phyloP scores from a whole-genome alignment of 2,113 vertebrate genomes.

The Mormyrus iriodes region DNA sequence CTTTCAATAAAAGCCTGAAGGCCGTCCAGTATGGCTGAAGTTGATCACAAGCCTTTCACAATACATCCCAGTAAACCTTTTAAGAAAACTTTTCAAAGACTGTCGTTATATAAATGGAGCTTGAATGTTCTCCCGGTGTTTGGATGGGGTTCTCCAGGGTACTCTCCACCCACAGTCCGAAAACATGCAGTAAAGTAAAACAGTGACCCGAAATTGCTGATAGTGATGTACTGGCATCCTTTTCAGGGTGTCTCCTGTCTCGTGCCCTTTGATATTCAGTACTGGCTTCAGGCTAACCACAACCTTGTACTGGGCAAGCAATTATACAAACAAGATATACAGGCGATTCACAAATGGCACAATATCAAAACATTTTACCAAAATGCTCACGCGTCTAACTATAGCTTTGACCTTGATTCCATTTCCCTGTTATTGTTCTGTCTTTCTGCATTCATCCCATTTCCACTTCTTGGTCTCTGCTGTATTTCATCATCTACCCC shows the following conservation, averaged over 20 bases:
- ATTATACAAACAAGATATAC: neutral
- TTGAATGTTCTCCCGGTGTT: neutral
- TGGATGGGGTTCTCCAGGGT: neutral
- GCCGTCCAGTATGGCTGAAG: neutral
- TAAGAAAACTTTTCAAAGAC: neutral
- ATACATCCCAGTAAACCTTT: neutral
- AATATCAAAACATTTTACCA: neutral
- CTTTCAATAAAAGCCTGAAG: conserved; percentile 6
- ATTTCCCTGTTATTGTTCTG: neutral
- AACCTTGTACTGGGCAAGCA: neutral
- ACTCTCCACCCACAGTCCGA: neutral
- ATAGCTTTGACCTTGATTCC: neutral
- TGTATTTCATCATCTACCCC: neutral
- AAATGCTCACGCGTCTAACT: neutral
- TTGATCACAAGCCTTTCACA: neutral
- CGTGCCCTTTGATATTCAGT: neutral
- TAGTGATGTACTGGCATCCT: neutral
- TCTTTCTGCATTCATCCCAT: neutral
- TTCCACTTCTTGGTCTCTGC: neutral
- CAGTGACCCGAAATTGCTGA: neutral
- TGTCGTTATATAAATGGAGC: neutral
- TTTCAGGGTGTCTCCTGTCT: neutral
- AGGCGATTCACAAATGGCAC: neutral
- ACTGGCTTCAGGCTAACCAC: neutral
- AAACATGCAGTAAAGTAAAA: neutral